Evolutionary conservation across 2,797 vertebrate genomes (phyloP).

Genomic region (Tadarida brasiliensis): DNA sequence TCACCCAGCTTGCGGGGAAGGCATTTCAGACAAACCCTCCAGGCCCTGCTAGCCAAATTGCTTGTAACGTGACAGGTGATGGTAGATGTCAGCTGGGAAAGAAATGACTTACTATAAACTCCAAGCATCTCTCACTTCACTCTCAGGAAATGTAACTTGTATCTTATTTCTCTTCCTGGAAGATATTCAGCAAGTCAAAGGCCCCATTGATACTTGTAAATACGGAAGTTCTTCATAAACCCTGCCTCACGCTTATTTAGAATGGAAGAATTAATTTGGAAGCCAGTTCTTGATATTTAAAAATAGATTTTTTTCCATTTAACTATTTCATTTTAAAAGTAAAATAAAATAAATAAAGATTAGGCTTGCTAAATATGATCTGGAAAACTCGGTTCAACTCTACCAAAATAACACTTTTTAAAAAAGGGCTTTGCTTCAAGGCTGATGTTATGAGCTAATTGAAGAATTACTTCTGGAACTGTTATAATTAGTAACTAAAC

Average conservation of each 20-base stretch:
- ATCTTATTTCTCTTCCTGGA: constrained; percentile 92
- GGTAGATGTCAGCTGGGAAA: constrained; percentile 95
- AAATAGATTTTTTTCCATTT: constrained; percentile 89
- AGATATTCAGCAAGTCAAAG: constrained; percentile 91
- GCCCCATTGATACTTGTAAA: constrained; percentile 91
- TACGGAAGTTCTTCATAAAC: constrained; percentile 90
- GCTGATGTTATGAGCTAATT: background rate
- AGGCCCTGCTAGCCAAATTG: constrained; percentile 90
- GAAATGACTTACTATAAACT: constrained; percentile 89
- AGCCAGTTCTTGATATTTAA: constrained; percentile 84
- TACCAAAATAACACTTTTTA: constrained; percentile 86
- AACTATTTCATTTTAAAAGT: constrained; percentile 86
- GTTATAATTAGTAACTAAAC: background rate
- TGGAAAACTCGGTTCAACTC: constrained; percentile 82
- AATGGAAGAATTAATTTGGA: constrained; percentile 87
- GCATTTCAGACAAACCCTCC: constrained; percentile 87
- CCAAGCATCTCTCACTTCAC: constrained; percentile 95
- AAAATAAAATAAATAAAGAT: constrained; percentile 86
- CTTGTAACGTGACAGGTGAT: constrained; percentile 95
- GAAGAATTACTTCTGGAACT: constrained; percentile 35
- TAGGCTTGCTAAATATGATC: constrained; percentile 88
- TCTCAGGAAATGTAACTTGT: constrained; percentile 92
- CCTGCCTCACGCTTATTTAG: constrained; percentile 84
- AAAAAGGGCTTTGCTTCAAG: constrained; percentile 58
- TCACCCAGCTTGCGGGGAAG: constrained; percentile 85